Conservation (phyloP, 2,888 invertebrate species). For the Drosophila subsilvestris region DNA sequence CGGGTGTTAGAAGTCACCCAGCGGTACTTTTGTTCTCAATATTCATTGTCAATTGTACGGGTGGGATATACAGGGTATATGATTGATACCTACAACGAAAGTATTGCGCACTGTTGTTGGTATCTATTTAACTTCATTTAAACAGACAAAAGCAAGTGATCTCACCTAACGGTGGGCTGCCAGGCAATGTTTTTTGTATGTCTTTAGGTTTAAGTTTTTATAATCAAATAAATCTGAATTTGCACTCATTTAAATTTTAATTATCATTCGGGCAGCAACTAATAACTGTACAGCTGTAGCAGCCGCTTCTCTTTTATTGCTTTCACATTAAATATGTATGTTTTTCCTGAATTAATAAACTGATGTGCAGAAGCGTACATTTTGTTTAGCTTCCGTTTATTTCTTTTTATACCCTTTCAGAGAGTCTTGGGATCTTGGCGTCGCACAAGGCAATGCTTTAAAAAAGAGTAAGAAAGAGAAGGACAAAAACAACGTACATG, state of each 20-base stretch:
- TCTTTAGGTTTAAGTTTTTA: neutral
- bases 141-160: neutral
- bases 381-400: neutral
- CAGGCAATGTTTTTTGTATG: neutral
- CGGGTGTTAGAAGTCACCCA: conserved; percentile 13
- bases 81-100: too few relatives aligned
- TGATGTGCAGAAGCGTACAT: neutral
- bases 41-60: neutral
- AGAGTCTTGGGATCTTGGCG: neutral
- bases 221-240: neutral
- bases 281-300: neutral
- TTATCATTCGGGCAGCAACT: neutral
- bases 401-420: neutral
- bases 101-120: too few relatives aligned
- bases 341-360: neutral
- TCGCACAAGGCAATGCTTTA: too few relatives aligned
- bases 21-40: conserved; percentile 17
- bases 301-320: neutral
- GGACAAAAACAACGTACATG: too few relatives aligned
- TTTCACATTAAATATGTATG: neutral
- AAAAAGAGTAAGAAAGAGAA: too few relatives aligned
- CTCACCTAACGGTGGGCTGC: neutral
- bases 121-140: too few relatives aligned
- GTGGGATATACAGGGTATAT: neutral
- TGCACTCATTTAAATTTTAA: neutral